Evolutionary conservation across 2,888 invertebrate genomes (phyloP).

Genomic region (Pharmacophagus antenor): DNA sequence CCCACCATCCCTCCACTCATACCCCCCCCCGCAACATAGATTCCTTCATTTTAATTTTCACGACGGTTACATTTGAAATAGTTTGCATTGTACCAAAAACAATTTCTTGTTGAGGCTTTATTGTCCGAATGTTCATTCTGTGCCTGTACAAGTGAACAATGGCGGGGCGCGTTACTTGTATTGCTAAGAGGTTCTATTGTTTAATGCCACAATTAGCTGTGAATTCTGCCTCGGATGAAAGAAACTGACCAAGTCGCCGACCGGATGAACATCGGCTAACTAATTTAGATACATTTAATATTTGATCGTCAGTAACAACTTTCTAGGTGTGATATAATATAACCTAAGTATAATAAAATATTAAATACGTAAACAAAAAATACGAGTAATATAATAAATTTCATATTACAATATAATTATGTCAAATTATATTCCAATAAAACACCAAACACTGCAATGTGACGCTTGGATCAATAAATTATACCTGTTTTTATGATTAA

Average conservation of each 20-base stretch:
- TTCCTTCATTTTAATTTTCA: conserved; percentile 32
- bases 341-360: neutral
- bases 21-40: conserved; percentile 8
- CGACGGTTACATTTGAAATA: conserved; percentile 31
- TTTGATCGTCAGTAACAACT: neutral
- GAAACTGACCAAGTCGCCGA: conserved; percentile 76
- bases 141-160: conserved; percentile 51
- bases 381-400: too few species aligned
- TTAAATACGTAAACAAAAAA: too few species aligned
- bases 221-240: conserved; percentile 69
- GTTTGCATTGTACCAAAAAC: conserved; percentile 37
- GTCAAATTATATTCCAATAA: too few species aligned
- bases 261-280: conserved; percentile 36
- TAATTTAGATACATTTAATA: conserved; percentile 45
- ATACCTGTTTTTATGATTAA: too few species aligned
- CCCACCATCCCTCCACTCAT: neutral
- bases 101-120: conserved; percentile 46
- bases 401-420: too few species aligned
- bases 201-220: conserved; percentile 76
- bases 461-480: too few species aligned
- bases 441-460: too few species aligned
- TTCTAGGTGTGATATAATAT: too few species aligned
- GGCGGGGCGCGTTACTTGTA: conserved; percentile 55
- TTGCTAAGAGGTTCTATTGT: conserved; percentile 79
- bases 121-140: conserved; percentile 45